Percentiles rank a stretch among this genome's conserved stretches.
These are phyloP conservation scores for Linyphia triangularis DNA, from an alignment of 2,888 invertebrate genomes.

Conservation along the genomic window DNA sequence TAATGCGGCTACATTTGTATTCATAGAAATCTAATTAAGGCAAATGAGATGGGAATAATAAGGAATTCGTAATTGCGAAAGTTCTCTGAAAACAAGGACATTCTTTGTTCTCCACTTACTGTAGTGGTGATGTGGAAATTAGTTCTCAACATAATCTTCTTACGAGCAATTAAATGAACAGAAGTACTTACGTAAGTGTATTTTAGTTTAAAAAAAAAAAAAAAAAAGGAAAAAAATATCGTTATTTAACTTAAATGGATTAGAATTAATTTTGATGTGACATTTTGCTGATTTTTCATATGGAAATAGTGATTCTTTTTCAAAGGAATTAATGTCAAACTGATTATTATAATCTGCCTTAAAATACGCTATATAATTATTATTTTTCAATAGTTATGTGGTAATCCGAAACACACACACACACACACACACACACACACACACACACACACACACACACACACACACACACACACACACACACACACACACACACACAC, in stretches of 20 bases:
- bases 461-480: too few relatives aligned
- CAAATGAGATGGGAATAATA: neutral
- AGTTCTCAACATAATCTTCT: neutral
- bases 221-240: too few relatives aligned
- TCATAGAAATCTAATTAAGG: constrained; percentile 25
- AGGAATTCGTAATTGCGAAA: constrained; percentile 27
- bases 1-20: neutral
- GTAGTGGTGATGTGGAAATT: neutral
- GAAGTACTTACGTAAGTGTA: neutral
- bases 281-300: neutral
- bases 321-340: neutral
- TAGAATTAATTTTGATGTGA: neutral
- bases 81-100: neutral
- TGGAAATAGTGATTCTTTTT: too few relatives aligned
- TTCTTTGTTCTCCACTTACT: constrained; percentile 6
- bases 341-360: too few relatives aligned
- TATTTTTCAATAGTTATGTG: too few relatives aligned
- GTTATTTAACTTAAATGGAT: too few relatives aligned
- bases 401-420: too few relatives aligned
- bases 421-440: too few relatives aligned
- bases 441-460: too few relatives aligned
- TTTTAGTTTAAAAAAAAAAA: neutral
- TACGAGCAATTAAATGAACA: neutral
- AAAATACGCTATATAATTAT: too few relatives aligned
- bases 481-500: too few relatives aligned